Evolutionary conservation across 2,113 vertebrate genomes (phyloP).

Genomic region (Corvus hawaiiensis): DNA sequence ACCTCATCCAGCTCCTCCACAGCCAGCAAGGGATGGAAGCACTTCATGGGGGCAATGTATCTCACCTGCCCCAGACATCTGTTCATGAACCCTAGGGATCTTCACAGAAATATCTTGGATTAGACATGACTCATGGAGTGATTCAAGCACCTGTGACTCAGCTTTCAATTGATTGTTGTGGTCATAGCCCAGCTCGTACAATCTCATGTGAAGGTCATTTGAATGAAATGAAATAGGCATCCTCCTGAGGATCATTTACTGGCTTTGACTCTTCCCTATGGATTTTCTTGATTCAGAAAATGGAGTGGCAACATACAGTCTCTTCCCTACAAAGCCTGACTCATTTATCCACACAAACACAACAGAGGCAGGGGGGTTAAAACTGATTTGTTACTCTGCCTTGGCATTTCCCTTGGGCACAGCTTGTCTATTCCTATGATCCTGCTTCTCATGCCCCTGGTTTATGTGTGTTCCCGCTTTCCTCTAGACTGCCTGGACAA

Average conservation of each 20-base stretch:
- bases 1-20: background rate
- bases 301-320: background rate
- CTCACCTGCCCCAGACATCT: background rate
- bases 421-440: background rate
- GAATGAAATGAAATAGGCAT: background rate
- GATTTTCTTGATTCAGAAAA: background rate
- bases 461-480: background rate
- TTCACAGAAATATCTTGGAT: background rate
- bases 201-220: background rate
- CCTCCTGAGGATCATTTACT: background rate
- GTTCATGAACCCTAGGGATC: background rate
- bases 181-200: background rate
- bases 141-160: constrained; percentile 20
- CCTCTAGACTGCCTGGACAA: background rate
- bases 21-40: background rate
- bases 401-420: background rate
- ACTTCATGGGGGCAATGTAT: background rate
- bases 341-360: background rate
- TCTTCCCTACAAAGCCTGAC: background rate
- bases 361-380: background rate
- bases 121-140: constrained; percentile 2
- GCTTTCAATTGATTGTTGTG: background rate
- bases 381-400: background rate
- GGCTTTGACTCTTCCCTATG: background rate
- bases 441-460: background rate